phyloP scores from a whole-genome alignment of 2,888 invertebrate genomes.

The Epistrophe grossulariae region DNA sequence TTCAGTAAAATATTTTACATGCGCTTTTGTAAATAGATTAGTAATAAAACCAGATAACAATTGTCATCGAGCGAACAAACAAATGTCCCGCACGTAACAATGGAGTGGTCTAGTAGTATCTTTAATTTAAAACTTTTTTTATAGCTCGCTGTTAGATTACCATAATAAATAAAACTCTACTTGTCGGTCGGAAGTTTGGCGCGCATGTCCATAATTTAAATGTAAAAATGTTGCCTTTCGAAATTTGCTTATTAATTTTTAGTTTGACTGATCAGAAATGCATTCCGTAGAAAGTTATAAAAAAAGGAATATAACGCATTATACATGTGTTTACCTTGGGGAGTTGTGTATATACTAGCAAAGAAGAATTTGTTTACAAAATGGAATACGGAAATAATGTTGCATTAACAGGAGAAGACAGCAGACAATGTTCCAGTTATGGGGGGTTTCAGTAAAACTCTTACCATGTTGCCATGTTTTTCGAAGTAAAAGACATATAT shows the following conservation, averaged over 20 bases:
- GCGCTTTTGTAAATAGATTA: too few species aligned
- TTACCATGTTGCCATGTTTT: not conserved
- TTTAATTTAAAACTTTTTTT: too few species aligned
- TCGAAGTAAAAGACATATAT: too few species aligned
- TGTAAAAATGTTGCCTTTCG: not conserved
- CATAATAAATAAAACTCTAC: too few species aligned
- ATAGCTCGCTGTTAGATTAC: too few species aligned
- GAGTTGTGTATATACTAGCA: not conserved
- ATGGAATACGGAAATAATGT: not conserved
- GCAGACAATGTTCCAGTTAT: not conserved
- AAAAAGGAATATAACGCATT: not conserved
- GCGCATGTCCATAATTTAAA: not conserved
- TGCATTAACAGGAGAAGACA: not conserved
- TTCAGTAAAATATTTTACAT: too few species aligned
- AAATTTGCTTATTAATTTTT: not conserved
- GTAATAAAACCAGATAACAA: too few species aligned
- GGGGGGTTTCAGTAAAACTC: not conserved
- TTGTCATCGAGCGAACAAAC: too few species aligned
- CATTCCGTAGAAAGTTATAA: not conserved
- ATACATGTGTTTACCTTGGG: not conserved
- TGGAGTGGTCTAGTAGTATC: too few species aligned
- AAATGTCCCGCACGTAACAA: too few species aligned
- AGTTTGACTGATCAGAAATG: not conserved
- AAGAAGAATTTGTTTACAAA: not conserved
- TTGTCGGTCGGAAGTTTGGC: not conserved